A percentile compares a stretch with the other conserved stretches of the same genome.
Evolutionary conservation across 2,113 vertebrate genomes (phyloP).

Genomic region (Philantomba maxwellii): DNA sequence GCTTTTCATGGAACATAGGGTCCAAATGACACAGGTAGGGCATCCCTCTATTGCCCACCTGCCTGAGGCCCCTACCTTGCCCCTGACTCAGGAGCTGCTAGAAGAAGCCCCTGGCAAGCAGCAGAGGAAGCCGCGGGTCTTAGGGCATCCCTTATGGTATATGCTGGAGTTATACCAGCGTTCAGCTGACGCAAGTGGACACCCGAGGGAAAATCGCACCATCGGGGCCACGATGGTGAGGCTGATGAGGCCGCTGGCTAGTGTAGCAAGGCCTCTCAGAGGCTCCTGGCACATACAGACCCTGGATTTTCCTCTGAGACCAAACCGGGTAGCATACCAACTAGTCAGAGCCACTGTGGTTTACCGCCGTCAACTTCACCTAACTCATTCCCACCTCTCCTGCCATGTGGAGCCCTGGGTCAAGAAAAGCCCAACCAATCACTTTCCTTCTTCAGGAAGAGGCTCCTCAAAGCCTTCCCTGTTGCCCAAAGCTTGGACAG

Average conservation of each 20-base stretch:
- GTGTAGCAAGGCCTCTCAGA: slow-evolving; percentile 72
- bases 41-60: background rate
- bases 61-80: slow-evolving; percentile 36
- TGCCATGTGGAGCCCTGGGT: slow-evolving; percentile 79
- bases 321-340: slow-evolving; percentile 76
- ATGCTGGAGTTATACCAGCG: slow-evolving; percentile 88
- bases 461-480: background rate
- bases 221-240: slow-evolving; percentile 88
- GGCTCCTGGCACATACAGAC: slow-evolving; percentile 84
- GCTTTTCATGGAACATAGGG: slow-evolving; percentile 10
- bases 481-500: slow-evolving; percentile 77
- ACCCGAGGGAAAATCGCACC: slow-evolving; percentile 81
- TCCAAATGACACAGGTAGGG: slow-evolving; percentile 27
- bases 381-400: slow-evolving; percentile 61
- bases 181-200: slow-evolving; percentile 81
- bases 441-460: background rate
- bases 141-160: slow-evolving; percentile 85
- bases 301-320: slow-evolving; percentile 84
- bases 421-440: background rate
- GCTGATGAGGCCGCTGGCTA: slow-evolving; percentile 80
- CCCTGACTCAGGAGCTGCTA: slow-evolving; percentile 71
- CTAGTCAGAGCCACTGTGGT: slow-evolving; percentile 86
- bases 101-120: slow-evolving; percentile 55
- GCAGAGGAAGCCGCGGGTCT: slow-evolving; percentile 60
- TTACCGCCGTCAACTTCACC: slow-evolving; percentile 78